Evolutionary conservation across 2,113 vertebrate genomes (phyloP).

Genomic region (Burhinus oedicnemus): DNA sequence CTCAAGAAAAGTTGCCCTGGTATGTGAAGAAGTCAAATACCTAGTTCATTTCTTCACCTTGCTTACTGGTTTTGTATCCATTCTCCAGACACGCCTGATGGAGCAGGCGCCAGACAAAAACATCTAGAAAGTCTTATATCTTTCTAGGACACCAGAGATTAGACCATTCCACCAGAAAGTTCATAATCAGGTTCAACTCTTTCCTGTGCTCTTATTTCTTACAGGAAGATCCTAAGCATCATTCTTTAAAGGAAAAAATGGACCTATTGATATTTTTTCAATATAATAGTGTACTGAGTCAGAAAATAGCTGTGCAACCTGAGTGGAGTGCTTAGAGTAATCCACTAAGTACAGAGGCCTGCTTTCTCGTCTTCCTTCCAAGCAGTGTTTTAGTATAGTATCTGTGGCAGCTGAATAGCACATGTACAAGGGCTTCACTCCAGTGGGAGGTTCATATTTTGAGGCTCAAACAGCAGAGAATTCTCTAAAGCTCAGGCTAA

Average conservation of each 20-base stretch:
- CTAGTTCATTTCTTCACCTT: neutral
- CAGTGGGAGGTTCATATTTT: neutral
- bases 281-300: neutral
- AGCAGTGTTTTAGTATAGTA: neutral
- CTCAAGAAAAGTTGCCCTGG: neutral
- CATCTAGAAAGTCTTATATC: neutral
- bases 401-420: neutral
- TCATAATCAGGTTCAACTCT: neutral
- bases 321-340: neutral
- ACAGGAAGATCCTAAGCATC: neutral
- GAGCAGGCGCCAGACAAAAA: rapidly evolving
- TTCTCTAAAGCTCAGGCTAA: neutral
- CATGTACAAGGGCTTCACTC: neutral
- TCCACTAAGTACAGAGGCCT: neutral
- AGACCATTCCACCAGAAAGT: neutral
- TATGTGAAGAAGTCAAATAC: neutral
- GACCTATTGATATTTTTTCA: neutral
- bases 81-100: neutral
- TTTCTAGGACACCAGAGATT: neutral
- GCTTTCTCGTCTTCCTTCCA: neutral
- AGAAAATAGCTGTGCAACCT: neutral
- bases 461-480: neutral
- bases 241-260: neutral
- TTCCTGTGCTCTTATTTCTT: neutral
- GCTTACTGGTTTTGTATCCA: neutral